Evolutionary conservation across 2,888 invertebrate genomes (phyloP).

Genomic region (Sesia apiformis): DNA sequence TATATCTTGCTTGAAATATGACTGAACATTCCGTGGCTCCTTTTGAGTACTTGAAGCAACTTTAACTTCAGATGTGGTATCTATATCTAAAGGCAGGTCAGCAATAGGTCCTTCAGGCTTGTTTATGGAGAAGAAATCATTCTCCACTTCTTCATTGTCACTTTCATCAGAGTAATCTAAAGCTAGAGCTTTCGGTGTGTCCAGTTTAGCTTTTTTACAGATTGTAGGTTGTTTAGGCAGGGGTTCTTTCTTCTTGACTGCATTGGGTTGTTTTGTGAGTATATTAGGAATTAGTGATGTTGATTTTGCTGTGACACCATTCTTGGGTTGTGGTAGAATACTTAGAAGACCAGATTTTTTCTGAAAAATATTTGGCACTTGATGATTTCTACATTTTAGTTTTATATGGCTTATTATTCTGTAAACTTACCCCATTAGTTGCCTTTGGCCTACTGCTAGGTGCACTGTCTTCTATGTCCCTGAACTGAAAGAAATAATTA

Average conservation of each 20-base stretch:
- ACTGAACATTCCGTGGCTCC: constrained; percentile 37
- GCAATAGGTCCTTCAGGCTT: constrained; percentile 53
- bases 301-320: constrained; percentile 28
- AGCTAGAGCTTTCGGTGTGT: constrained; percentile 17
- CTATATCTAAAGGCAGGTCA: constrained; percentile 45
- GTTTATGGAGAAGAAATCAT: constrained; percentile 72
- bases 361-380: constrained; percentile 38
- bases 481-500: constrained; percentile 61
- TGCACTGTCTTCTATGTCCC: constrained; percentile 69
- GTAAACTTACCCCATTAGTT: constrained; percentile 58
- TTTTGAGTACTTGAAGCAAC: constrained; percentile 9
- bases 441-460: constrained; percentile 55
- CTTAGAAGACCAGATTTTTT: constrained; percentile 79
- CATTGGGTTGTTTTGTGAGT: constrained; percentile 45
- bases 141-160: constrained; percentile 67
- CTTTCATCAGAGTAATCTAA: constrained; percentile 57
- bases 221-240: constrained; percentile 21
- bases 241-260: constrained; percentile 27
- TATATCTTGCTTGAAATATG: constrained; percentile 48
- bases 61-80: constrained; percentile 10
- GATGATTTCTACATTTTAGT: no score
- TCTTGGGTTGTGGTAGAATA: constrained; percentile 80
- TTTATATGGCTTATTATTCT: neutral
- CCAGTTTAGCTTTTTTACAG: constrained; percentile 26
- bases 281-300: constrained; percentile 59